Base-by-base conservation (phyloP, 2,888 invertebrate species). In the Allolobophora icterica region DNA sequence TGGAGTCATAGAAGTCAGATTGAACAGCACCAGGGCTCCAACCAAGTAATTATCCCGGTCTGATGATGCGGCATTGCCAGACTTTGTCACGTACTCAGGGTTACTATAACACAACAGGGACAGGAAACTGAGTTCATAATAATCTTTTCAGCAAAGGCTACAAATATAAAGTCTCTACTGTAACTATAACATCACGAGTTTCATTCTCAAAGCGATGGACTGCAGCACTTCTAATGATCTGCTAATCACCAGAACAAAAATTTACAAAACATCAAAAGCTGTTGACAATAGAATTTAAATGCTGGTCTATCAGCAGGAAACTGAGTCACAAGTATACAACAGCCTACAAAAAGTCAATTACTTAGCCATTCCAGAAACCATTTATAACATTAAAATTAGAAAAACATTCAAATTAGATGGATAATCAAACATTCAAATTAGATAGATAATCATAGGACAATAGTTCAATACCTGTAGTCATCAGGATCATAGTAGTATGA, bases 401-500 rank as follows among this genome's bases (percentile, higher is more conserved):
- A 5, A 90, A 52, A 52, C 24, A 21, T 52, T 52, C 52, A 52
- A 52, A 52, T 24, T 21, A 17, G 24, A 52, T 4, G 1, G 5
- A 52, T 52, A 52, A 42, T 42, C 8, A 17, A 17, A 42, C 42
- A 15, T 42, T 42, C n/a, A n/a, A n/a, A n/a, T n/a, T n/a, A n/a
- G 13, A 42, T 42, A 42, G n/a, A n/a, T 42, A 42, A 42, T 42
- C 1, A 42, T 11, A 42, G 17, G 42, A 17, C 42, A 42, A 52
- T 52, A 52, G 52, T 52, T 17, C 2, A 33, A 71, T 92, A 94
- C 94, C 93, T 93, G 91, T 94, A 94, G 91, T 94, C 94, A 71
- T 94, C 94, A 45, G 93, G 93, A 91, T 94, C 94, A 92, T 93
- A 94, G 93, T 93, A 94, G 92, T 94, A 95, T 11, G 94, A 94